These are phyloP conservation scores for Chlamydotis undulata DNA, from an alignment of 2,113 vertebrate genomes.

Conservation along the genomic window DNA sequence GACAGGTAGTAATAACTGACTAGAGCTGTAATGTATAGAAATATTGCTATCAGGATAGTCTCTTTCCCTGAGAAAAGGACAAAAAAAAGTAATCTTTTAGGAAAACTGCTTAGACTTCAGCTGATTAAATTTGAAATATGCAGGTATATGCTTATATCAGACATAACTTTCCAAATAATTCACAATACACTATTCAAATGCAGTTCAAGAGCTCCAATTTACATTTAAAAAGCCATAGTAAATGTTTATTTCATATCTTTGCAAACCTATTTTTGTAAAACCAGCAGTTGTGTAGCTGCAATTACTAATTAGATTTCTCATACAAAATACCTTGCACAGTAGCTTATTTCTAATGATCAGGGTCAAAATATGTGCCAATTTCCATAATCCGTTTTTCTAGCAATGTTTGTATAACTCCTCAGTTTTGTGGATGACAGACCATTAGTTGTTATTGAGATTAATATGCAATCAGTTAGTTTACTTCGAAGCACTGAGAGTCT, in stretches of 20 bases:
- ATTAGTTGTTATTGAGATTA: neutral
- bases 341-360: neutral
- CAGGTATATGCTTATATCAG: neutral
- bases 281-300: neutral
- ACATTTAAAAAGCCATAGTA: neutral
- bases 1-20: neutral
- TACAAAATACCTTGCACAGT: neutral
- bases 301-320: neutral
- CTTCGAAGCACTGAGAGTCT: neutral
- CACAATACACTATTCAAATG: neutral
- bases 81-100: neutral
- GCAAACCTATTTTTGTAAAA: neutral
- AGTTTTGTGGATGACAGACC: neutral
- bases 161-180: neutral
- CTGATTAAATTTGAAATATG: neutral
- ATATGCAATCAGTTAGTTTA: neutral
- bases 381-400: neutral
- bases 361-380: neutral
- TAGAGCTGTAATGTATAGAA: neutral
- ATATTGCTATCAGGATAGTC: neutral
- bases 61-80: neutral
- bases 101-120: neutral
- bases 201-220: neutral
- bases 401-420: neutral
- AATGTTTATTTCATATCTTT: neutral